A percentile compares a stretch with the other conserved stretches of the same genome.
Evolutionary conservation across 2,888 invertebrate genomes (phyloP).

Genomic region (Corythucha ciliata): DNA sequence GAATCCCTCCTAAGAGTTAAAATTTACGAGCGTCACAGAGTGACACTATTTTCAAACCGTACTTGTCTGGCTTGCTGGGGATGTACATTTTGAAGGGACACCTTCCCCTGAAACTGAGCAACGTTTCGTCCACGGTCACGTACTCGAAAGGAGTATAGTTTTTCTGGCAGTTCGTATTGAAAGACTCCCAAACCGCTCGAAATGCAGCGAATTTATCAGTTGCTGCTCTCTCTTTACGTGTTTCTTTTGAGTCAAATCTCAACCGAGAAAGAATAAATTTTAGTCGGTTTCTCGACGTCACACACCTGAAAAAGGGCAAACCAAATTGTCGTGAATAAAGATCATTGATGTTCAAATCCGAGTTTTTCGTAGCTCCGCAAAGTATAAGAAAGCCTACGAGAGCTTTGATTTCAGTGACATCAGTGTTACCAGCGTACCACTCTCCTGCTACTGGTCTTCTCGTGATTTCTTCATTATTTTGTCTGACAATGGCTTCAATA

Average conservation of each 20-base stretch:
- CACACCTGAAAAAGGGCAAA: conserved; percentile 4
- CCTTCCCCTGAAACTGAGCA: conserved; percentile 25
- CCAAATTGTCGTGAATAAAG: no score
- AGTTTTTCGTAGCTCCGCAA: not conserved
- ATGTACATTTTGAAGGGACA: conserved; percentile 26
- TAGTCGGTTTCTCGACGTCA: no score
- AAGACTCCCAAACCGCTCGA: conserved; percentile 8
- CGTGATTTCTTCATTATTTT: not conserved
- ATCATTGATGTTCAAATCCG: not conserved
- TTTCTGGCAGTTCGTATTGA: conserved; percentile 5
- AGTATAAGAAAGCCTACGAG: not conserved
- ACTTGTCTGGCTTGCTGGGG: no score
- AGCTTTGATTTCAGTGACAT: not conserved
- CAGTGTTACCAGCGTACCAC: not conserved
- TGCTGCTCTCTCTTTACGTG: not conserved
- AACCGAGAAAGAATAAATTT: not conserved
- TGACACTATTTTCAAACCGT: no score
- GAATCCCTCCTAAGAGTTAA: conserved; percentile 1
- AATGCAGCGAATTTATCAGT: conserved; percentile 15
- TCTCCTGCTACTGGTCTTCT: not conserved
- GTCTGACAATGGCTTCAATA: no score
- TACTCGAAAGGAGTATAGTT: conserved; percentile 18
- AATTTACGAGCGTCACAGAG: conserved; percentile 20
- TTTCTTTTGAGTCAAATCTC: conserved; percentile 11
- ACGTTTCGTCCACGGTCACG: conserved; percentile 17